A percentile compares a stretch with the other conserved stretches of the same genome.
phyloP scores from a whole-genome alignment of 2,888 invertebrate species.

The Carpatolechia fugitivella region DNA sequence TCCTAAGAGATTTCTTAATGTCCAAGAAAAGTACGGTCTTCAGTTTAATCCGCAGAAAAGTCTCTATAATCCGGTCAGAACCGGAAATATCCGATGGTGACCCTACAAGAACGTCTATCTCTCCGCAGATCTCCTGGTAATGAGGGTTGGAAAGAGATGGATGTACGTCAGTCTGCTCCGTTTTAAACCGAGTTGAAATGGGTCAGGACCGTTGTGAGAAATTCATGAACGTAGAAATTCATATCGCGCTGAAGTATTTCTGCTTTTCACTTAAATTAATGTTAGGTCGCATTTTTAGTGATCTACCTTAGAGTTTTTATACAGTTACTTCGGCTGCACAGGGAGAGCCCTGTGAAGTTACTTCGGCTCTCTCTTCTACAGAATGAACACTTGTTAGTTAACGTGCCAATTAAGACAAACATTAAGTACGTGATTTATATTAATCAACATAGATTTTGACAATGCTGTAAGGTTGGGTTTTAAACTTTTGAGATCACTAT shows the following conservation, averaged over 20 bases:
- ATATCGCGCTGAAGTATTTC: constrained; percentile 10
- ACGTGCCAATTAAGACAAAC: no score
- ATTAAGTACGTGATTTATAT: no score
- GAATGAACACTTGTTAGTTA: no score
- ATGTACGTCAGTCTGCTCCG: constrained; percentile 25
- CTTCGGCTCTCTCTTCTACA: no score
- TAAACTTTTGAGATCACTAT: no score
- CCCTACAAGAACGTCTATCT: constrained; percentile 31
- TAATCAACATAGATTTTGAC: no score
- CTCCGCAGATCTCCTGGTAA: constrained; percentile 42
- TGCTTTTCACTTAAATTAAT: constrained; percentile 9
- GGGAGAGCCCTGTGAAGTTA: no score
- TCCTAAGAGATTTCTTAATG: background rate
- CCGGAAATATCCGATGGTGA: background rate
- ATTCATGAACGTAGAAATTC: constrained; percentile 16
- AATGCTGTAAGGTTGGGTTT: no score
- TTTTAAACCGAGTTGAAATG: constrained; percentile 14
- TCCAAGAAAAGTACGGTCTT: background rate
- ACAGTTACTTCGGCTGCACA: background rate
- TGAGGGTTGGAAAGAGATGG: constrained; percentile 37
- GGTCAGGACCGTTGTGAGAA: constrained; percentile 17
- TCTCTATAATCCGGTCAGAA: background rate
- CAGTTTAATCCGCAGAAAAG: background rate
- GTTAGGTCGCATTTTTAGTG: background rate
- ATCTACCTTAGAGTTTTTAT: background rate